These are phyloP conservation scores for Tinea pellionella DNA, from an alignment of 2,888 invertebrate genomes.

Conservation along the genomic window DNA sequence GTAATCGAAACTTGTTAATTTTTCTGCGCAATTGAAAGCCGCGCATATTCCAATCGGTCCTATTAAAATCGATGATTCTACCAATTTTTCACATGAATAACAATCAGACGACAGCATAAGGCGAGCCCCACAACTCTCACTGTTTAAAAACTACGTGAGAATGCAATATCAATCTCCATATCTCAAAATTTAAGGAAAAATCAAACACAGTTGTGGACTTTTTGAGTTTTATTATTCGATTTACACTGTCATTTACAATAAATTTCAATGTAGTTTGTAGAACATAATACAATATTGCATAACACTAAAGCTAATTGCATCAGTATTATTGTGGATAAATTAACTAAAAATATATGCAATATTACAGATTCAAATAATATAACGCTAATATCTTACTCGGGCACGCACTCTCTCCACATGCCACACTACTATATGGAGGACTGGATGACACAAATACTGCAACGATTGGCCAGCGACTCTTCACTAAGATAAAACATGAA, in stretches of 20 bases:
- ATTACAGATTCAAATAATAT: constrained; percentile 67
- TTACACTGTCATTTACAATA: constrained; percentile 71
- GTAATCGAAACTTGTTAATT: too few species aligned
- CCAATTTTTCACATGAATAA: too few species aligned
- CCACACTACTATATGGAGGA: constrained; percentile 29
- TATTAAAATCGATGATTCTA: too few species aligned
- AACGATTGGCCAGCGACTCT: constrained; percentile 30
- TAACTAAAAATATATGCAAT: constrained; percentile 69
- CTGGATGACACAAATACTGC: constrained; percentile 20
- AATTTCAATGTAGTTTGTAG: constrained; percentile 69
- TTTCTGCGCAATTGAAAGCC: too few species aligned
- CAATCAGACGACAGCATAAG: too few species aligned
- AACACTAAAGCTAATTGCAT: constrained; percentile 70
- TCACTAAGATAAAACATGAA: constrained; percentile 28
- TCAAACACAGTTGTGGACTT: constrained; percentile 58
- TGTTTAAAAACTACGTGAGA: too few species aligned
- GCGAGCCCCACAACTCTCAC: too few species aligned
- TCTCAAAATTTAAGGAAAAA: background rate
- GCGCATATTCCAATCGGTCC: too few species aligned
- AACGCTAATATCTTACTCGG: constrained; percentile 69
- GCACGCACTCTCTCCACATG: constrained; percentile 46
- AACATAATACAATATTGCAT: constrained; percentile 70
- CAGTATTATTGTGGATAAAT: constrained; percentile 66
- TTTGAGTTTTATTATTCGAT: constrained; percentile 70
- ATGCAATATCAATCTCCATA: too few species aligned